These are phyloP conservation scores for Lumbricus terrestris DNA, from an alignment of 2,888 invertebrate species.

Conservation along the genomic window DNA sequence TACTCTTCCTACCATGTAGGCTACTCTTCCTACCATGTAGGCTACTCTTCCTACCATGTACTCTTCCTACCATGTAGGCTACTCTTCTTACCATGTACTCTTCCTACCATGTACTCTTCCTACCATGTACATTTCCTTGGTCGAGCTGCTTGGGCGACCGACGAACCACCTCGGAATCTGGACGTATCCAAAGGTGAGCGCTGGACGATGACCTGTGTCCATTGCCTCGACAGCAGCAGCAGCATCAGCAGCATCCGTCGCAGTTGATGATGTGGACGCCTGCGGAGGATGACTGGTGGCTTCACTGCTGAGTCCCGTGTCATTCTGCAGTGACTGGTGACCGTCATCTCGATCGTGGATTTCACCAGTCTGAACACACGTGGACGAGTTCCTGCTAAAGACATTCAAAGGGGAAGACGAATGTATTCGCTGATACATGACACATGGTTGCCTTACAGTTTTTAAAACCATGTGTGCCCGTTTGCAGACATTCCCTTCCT, in stretches of 20 bases:
- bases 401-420: not conserved
- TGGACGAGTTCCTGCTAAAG: not conserved
- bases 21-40: too few relatives aligned
- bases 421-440: too few relatives aligned
- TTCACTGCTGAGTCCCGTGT: not conserved
- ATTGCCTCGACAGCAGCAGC: not conserved
- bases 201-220: not conserved
- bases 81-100: too few relatives aligned
- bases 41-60: too few relatives aligned
- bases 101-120: too few relatives aligned
- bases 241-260: not conserved
- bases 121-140: slow-evolving; percentile 6
- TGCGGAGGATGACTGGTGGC: not conserved
- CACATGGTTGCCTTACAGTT: too few relatives aligned
- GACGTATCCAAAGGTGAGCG: slow-evolving; percentile 8
- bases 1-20: too few relatives aligned
- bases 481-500: too few relatives aligned
- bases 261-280: not conserved
- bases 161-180: slow-evolving; percentile 6
- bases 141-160: not conserved
- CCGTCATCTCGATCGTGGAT: not conserved
- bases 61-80: too few relatives aligned
- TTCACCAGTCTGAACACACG: not conserved
- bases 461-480: too few relatives aligned
- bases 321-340: not conserved